Percentiles rank a stretch among this genome's conserved stretches.
Conservation (phyloP, 1,140 invertebrate genomes). For the Helicoverpa zea region DNA sequence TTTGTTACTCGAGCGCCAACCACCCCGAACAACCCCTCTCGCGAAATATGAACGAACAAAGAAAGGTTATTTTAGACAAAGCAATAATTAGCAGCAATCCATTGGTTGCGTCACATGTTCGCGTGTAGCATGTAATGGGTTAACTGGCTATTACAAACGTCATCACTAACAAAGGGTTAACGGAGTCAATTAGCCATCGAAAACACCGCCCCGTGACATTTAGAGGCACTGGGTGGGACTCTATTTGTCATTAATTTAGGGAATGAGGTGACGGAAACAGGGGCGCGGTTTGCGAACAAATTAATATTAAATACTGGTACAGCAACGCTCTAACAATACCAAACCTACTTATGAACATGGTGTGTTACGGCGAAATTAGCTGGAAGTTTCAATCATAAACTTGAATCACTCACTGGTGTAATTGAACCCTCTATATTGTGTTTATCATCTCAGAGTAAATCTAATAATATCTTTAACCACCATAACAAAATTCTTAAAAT, state of each 20-base stretch:
- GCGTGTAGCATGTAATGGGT: slow-evolving; percentile 53
- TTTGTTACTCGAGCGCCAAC: background rate
- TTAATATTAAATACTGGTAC: slow-evolving; percentile 71
- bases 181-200: slow-evolving; percentile 80
- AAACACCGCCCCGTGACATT: slow-evolving; percentile 73
- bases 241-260: slow-evolving; percentile 84
- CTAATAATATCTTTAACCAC: background rate
- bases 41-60: slow-evolving; percentile 16
- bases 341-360: background rate
- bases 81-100: slow-evolving; percentile 41
- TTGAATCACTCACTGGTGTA: too few species aligned
- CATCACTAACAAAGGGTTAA: slow-evolving; percentile 73
- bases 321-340: slow-evolving; percentile 47
- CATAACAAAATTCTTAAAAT: background rate
- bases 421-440: too few species aligned
- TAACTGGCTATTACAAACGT: slow-evolving; percentile 63
- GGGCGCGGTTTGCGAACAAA: slow-evolving; percentile 76
- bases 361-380: background rate
- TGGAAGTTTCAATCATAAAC: too few species aligned
- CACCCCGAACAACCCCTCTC: background rate
- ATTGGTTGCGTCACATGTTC: slow-evolving; percentile 23
- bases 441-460: too few species aligned
- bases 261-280: slow-evolving; percentile 81
- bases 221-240: slow-evolving; percentile 74
- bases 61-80: slow-evolving; percentile 45